Percentiles rank a stretch among this genome's conserved stretches.
phyloP scores from a whole-genome alignment of 2,113 vertebrate species.

The Rana temporaria region DNA sequence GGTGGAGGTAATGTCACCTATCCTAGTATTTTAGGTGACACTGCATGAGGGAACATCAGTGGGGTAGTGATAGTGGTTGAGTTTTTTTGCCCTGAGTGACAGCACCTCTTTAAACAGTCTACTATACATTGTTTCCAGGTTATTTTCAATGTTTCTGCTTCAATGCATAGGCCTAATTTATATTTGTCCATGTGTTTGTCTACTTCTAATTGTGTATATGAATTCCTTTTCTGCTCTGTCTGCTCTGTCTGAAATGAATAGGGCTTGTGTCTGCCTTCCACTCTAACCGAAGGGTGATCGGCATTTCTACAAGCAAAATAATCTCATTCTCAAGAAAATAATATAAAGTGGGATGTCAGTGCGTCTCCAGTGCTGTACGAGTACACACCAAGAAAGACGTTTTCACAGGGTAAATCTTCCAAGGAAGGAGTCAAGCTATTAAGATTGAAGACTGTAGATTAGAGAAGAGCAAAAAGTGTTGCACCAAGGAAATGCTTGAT shows the following conservation, averaged over 20 bases:
- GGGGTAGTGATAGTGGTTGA: no score
- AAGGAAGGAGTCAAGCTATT: constrained; percentile 47
- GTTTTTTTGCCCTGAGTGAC: no score
- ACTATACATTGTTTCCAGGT: no score
- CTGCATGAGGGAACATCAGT: no score
- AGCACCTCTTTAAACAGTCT: no score
- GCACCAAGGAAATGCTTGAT: constrained; percentile 17
- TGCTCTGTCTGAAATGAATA: not conserved
- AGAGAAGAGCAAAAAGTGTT: not conserved
- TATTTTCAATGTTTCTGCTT: no score
- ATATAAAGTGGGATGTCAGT: constrained; percentile 40
- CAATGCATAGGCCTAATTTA: no score
- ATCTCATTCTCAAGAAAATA: constrained; percentile 41
- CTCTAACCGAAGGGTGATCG: constrained; percentile 6
- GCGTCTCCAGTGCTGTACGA: constrained; percentile 18
- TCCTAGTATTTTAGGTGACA: no score
- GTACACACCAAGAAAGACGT: constrained; percentile 22
- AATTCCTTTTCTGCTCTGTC: no score
- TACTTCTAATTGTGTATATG: no score
- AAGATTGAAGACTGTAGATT: constrained; percentile 30
- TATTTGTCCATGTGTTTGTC: no score
- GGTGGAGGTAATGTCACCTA: no score
- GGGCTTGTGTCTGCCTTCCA: not conserved
- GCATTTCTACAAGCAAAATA: constrained; percentile 31
- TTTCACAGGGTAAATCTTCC: constrained; percentile 29